Conservation (phyloP, 2,888 invertebrate genomes). For the Acanthosepion pharaonis region DNA sequence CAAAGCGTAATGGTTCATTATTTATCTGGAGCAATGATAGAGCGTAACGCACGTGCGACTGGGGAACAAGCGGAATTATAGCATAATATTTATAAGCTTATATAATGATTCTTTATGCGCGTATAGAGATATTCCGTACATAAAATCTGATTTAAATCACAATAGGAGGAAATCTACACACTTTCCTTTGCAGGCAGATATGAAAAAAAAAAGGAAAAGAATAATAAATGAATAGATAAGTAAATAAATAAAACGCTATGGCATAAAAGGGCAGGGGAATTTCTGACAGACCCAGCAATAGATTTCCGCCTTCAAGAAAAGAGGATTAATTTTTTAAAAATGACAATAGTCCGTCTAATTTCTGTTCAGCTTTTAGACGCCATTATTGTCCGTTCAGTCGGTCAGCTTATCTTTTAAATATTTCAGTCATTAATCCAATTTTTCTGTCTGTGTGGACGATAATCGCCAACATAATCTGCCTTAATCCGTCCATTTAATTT, state of each 20-base stretch:
- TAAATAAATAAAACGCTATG: neutral
- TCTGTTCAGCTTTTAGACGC: neutral
- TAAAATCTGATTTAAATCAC: too few species aligned
- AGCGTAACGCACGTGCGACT: too few species aligned
- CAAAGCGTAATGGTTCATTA: too few species aligned
- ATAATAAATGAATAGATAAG: too few species aligned
- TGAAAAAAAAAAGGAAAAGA: neutral
- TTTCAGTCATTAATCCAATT: neutral
- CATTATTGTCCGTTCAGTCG: slow-evolving; percentile 21
- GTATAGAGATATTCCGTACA: too few species aligned
- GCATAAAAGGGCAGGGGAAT: neutral
- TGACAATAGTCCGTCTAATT: slow-evolving; percentile 6
- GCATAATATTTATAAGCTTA: too few species aligned
- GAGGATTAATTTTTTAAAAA: slow-evolving; percentile 1
- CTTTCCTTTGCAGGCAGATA: neutral
- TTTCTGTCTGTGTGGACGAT: neutral
- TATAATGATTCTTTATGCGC: too few species aligned
- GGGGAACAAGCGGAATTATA: too few species aligned
- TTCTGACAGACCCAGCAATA: neutral
- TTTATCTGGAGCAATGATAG: too few species aligned
- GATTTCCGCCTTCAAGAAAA: neutral
- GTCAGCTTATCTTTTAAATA: slow-evolving; percentile 12
- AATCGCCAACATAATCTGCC: neutral
- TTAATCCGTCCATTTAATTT: neutral
- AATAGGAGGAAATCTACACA: too few species aligned